Evolutionary conservation across 2,888 invertebrate species (phyloP), one percentile per base, ranked within the genome.

Genomic region (Timandra comae): DNA sequence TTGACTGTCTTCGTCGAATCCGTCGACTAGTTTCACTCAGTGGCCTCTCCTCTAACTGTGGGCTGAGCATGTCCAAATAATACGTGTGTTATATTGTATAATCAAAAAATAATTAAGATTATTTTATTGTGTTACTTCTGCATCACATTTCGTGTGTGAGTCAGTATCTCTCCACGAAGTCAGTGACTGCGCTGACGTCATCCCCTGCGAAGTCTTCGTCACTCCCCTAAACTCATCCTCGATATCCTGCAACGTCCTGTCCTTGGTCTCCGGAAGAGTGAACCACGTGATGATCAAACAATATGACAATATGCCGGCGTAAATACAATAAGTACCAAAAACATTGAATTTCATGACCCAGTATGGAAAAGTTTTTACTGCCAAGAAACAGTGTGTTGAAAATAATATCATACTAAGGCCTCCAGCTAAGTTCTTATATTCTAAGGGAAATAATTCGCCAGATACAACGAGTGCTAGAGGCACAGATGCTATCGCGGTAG

Each of bases 381-480:
- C 33, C 0, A 59, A 12, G 20, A 64, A 62, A 6, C 52, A 37
- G 13, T 53, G 55, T 1, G 50, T 23, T 1, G 64, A 59, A 27
- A 57, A 41, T 7, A 61, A 56, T 7, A 63, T 9, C 1, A 57
- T 51, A 12, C 58, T 75, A n/a, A 78, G 56, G 0, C 74, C 74
- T 0, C 76, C 71, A 0, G 91, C 91, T 1, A 90, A 57, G 12
- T 89, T 89, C 30, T 90, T 80, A 23, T 86, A 87, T 33, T 82
- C 80, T 12, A 88, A 70, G 2, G 91, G 86, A 46, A 91, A 91
- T 2, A 92, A 68, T 63, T 93, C 92, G 0, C 91, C 91, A 32
- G 90, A 88, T 64, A 92, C 87, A 4, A 91, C 88, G 72, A 90
- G 91, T 0, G 91, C 91, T 20, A 92, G 52, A 0, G 91, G 90